Percentiles rank a stretch among this genome's conserved stretches.
Conservation (phyloP, 64 coral and sea anemone genomes). For the Montipora sp. region DNA sequence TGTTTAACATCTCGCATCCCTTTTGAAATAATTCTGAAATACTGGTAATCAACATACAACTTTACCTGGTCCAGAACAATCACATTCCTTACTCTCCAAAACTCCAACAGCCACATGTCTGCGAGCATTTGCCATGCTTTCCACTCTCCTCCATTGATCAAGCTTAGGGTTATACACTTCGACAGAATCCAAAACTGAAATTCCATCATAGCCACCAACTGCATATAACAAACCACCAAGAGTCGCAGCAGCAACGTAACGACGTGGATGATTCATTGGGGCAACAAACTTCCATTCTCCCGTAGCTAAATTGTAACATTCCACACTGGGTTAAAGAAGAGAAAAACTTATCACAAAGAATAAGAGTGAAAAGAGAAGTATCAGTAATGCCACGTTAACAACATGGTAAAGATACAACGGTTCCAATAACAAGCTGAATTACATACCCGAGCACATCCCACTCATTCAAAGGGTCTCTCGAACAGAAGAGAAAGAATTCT, state of each 20-base stretch:
- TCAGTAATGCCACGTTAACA: background rate
- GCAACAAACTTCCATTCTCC: slow-evolving; percentile 92
- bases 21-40: background rate
- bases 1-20: no score
- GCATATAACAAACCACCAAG: slow-evolving; percentile 79
- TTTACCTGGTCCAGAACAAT: slow-evolving; percentile 28
- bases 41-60: background rate
- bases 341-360: slow-evolving; percentile 4
- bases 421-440: no score
- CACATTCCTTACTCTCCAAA: slow-evolving; percentile 28
- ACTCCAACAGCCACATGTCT: slow-evolving; percentile 88
- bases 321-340: slow-evolving; percentile 55
- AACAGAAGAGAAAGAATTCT: no score
- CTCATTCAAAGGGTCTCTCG: no score
- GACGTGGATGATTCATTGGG: slow-evolving; percentile 72
- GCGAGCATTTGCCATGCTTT: slow-evolving; percentile 64
- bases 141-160: slow-evolving; percentile 77
- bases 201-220: slow-evolving; percentile 92
- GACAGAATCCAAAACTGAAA: slow-evolving; percentile 74
- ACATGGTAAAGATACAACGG: background rate
- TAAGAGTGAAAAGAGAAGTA: background rate
- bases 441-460: no score
- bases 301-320: slow-evolving; percentile 73
- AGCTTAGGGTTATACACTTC: slow-evolving; percentile 86
- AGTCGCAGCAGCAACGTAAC: slow-evolving; percentile 82